Percentiles rank a stretch among this genome's conserved stretches.
Conservation (phyloP, 2,888 invertebrate species). For the Cordilura impudica region DNA sequence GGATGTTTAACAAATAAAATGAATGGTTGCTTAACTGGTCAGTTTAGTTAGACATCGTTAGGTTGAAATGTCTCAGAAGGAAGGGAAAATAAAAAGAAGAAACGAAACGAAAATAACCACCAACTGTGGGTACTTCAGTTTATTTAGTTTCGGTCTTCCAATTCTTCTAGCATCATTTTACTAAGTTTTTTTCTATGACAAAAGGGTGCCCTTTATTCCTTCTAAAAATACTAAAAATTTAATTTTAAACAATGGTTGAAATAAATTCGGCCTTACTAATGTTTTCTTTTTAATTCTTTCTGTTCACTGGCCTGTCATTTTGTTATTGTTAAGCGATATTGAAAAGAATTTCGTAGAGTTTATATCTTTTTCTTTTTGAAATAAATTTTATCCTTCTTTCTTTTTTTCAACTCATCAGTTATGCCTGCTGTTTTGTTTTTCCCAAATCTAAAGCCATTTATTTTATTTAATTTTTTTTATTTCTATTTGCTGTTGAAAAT, state of each 20-base stretch:
- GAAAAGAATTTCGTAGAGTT: constrained; percentile 27
- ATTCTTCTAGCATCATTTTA: not conserved
- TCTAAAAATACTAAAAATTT: not conserved
- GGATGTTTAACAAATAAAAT: not conserved
- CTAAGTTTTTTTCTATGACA: not conserved
- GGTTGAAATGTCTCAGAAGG: not conserved
- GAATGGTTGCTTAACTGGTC: not conserved
- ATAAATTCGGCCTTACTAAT: no score
- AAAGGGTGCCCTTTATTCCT: not conserved
- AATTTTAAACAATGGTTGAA: no score
- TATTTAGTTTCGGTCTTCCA: not conserved
- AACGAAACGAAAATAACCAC: constrained; percentile 17
- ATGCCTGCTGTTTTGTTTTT: not conserved
- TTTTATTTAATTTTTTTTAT: constrained; percentile 2
- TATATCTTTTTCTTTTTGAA: not conserved
- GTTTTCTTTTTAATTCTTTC: no score
- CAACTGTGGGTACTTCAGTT: constrained; percentile 22
- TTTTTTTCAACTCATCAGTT: not conserved
- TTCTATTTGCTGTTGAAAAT: not conserved
- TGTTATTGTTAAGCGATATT: constrained; percentile 31
- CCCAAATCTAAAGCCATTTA: constrained; percentile 2
- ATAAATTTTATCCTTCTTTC: not conserved
- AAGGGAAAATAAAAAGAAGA: no score
- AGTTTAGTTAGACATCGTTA: not conserved
- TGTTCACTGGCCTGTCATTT: constrained; percentile 23